Conservation (phyloP, 2,888 invertebrate species). For the Cetonia aurata region DNA sequence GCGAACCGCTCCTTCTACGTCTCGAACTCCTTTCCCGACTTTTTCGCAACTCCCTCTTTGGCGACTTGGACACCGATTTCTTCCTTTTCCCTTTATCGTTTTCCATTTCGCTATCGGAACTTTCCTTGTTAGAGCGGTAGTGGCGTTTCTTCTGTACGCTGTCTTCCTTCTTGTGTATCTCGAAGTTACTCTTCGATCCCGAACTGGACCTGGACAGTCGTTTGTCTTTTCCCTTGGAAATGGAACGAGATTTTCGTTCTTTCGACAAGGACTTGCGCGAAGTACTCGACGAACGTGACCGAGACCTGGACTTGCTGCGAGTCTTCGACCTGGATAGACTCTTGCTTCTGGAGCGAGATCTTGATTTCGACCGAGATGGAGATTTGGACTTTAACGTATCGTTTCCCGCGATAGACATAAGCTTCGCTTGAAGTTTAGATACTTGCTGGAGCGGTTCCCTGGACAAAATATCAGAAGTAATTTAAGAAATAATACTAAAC, state of each 20-base stretch:
- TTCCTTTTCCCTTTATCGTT: constrained; percentile 61
- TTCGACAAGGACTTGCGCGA: constrained; percentile 51
- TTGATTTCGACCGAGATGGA: constrained; percentile 60
- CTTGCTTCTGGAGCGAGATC: constrained; percentile 59
- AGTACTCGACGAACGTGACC: constrained; percentile 56
- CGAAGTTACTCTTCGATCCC: constrained; percentile 71
- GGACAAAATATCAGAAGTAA: constrained; percentile 12
- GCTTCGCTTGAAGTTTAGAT: constrained; percentile 73
- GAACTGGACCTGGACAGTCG: constrained; percentile 51
- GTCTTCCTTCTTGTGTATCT: constrained; percentile 82
- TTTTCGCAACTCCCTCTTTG: constrained; percentile 57
- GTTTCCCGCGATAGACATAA: constrained; percentile 73
- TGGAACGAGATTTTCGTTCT: constrained; percentile 52
- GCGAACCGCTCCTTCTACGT: constrained; percentile 64
- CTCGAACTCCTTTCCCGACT: constrained; percentile 68
- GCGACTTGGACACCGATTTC: constrained; percentile 59
- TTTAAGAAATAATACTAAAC: background rate
- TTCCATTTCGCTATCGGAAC: constrained; percentile 75
- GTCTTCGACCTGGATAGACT: constrained; percentile 56
- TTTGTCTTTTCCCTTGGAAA: constrained; percentile 53
- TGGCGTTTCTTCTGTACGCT: constrained; percentile 90
- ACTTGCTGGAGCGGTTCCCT: constrained; percentile 69
- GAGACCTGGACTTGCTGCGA: constrained; percentile 56
- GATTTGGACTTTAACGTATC: constrained; percentile 59
- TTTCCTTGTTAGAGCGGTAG: constrained; percentile 88